phyloP scores from a whole-genome alignment of 2,797 vertebrate genomes.

The Phylloscopus collybita region DNA sequence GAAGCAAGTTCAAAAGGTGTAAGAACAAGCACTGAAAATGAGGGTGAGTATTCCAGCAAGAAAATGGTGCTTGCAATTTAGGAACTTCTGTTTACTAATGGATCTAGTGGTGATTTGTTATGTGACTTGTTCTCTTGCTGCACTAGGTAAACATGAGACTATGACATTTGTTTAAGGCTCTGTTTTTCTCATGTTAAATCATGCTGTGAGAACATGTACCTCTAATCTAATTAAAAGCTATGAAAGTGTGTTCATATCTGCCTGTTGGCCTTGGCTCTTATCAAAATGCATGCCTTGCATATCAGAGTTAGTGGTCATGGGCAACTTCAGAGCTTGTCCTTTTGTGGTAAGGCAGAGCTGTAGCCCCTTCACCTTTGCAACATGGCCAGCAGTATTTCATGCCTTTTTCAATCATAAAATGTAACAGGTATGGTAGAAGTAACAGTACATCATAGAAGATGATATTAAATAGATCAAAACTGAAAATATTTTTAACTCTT shows the following conservation, averaged over 20 bases:
- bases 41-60: constrained; percentile 85
- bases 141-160: not conserved
- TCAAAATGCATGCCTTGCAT: not conserved
- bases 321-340: not conserved
- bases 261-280: not conserved
- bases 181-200: not conserved
- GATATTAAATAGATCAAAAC: not conserved
- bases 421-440: not conserved
- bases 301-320: not conserved
- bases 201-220: not conserved
- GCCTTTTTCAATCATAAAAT: not conserved
- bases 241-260: not conserved
- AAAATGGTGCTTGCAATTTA: not conserved
- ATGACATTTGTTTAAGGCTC: not conserved
- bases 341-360: not conserved
- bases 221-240: not conserved
- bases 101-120: not conserved
- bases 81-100: not conserved
- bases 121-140: not conserved
- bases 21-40: constrained; percentile 92
- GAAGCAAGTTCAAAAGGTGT: constrained; percentile 89
- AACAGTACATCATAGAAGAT: not conserved
- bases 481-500: not conserved
- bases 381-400: not conserved
- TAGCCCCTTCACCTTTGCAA: not conserved